Base-by-base conservation (phyloP, 1,140 invertebrate genomes). In the Bilobella aurantiaca region DNA sequence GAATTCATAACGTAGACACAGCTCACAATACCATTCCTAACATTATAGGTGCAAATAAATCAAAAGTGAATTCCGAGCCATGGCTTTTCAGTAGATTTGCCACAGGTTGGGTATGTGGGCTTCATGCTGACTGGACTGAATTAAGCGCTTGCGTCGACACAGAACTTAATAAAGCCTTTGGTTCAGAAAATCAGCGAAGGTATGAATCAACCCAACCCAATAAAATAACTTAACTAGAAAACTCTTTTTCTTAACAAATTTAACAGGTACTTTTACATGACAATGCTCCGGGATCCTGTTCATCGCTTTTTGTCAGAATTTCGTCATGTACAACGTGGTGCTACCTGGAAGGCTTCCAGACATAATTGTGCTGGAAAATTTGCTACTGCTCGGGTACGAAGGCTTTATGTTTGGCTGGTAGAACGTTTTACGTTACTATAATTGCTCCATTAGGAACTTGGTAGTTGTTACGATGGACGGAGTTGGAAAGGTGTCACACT, bases 1-100 rank as follows among this genome's bases (percentile, higher is more conserved):
- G n/a, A n/a, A n/a, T n/a, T n/a, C n/a, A n/a, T n/a, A n/a, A n/a
- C n/a, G n/a, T n/a, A n/a, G n/a, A n/a, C n/a, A n/a, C n/a, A n/a
- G n/a, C n/a, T n/a, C n/a, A n/a, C n/a, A n/a, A n/a, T n/a, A n/a
- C n/a, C n/a, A n/a, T n/a, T n/a, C n/a, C n/a, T n/a, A n/a, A n/a
- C n/a, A n/a, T n/a, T n/a, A n/a, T 23, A 23, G 49, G 23, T 28
- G 5, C 29, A 12, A 29, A 14, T 23, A 14, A 58, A 31, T 28
- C 57, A 56, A 68, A 46, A 46, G 63, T 66, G 59, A 69, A 64
- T 61, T 58, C 57, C 21, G 87, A 93, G 81, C 87, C 89, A 79
- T 99, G 96, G 96, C 82, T 99, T 57, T 98, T 99, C 79, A 97
- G 93, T 75, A 84, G 96, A 73, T 98, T 97, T 79, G 97, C 95